Conservation (phyloP, 1,140 invertebrate species). For the Drosophila sechellia region DNA sequence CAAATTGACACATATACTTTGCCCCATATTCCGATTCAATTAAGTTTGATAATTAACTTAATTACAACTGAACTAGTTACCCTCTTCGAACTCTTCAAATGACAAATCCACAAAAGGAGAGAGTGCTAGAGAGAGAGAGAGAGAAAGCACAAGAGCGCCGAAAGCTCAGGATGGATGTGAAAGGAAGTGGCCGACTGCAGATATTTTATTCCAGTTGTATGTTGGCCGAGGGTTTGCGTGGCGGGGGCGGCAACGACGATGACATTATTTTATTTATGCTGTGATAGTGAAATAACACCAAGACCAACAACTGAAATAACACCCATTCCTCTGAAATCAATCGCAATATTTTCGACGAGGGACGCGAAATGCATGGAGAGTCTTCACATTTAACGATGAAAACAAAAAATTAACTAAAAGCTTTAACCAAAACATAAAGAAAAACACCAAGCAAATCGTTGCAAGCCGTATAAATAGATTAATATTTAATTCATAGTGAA, state of each 20-base stretch:
- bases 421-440: conserved; percentile 49
- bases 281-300: conserved; percentile 73
- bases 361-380: conserved; percentile 23
- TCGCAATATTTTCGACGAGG: conserved; percentile 69
- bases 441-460: conserved; percentile 66
- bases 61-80: neutral
- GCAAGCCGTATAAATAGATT: conserved; percentile 39
- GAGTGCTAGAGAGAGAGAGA: neutral
- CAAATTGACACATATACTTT: neutral
- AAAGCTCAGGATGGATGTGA: conserved; percentile 46
- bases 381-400: conserved; percentile 20
- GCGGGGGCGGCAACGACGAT: conserved; percentile 60
- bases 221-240: conserved; percentile 53
- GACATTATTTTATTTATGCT: conserved; percentile 76
- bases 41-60: neutral
- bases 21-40: neutral
- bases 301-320: conserved; percentile 35
- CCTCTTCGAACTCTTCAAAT: conserved; percentile 2
- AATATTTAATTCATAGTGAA: conserved; percentile 55
- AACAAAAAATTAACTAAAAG: conserved; percentile 45
- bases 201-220: conserved; percentile 47
- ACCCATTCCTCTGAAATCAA: conserved; percentile 50
- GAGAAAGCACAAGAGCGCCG: conserved; percentile 12
- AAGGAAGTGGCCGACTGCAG: conserved; percentile 75
- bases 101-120: conserved; percentile 2